These are phyloP conservation scores for Eriosoma lanigerum DNA, from an alignment of 1,140 invertebrate genomes.

Conservation along the genomic window DNA sequence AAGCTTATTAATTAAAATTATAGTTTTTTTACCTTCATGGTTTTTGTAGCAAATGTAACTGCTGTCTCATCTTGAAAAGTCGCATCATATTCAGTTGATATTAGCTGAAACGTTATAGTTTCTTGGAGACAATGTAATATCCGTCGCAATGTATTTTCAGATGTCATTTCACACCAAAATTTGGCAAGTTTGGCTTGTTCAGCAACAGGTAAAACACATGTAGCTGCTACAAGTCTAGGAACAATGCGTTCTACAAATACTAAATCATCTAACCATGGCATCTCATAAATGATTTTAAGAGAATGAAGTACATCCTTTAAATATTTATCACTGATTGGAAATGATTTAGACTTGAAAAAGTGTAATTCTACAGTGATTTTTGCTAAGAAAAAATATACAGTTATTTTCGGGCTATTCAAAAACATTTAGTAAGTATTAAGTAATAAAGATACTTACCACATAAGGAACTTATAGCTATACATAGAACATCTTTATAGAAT, in stretches of 20 bases:
- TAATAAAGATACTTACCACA: constrained; percentile 60
- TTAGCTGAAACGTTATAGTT: constrained; percentile 78
- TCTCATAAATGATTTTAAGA: constrained; percentile 85
- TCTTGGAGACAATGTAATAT: constrained; percentile 83
- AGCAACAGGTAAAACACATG: constrained; percentile 70
- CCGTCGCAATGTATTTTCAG: constrained; percentile 65
- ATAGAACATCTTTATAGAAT: constrained; percentile 71
- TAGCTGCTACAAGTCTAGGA: constrained; percentile 73
- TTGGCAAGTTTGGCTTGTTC: constrained; percentile 79
- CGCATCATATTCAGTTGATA: constrained; percentile 72
- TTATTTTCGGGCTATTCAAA: neutral
- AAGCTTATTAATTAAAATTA: too few relatives aligned
- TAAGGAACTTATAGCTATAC: constrained; percentile 74
- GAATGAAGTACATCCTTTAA: constrained; percentile 68
- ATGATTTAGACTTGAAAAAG: constrained; percentile 40
- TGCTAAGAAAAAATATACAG: constrained; percentile 30
- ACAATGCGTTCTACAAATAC: constrained; percentile 53
- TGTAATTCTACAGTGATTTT: constrained; percentile 43
- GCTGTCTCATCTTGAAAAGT: constrained; percentile 81
- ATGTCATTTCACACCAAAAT: constrained; percentile 68
- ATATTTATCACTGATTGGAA: constrained; percentile 46
- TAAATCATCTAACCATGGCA: constrained; percentile 70
- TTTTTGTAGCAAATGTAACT: constrained; percentile 78
- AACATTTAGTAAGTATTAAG: neutral
- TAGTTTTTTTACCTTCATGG: constrained; percentile 69